A percentile compares a stretch with the other conserved stretches of the same genome.
Evolutionary conservation across 2,888 invertebrate genomes (phyloP).

Genomic region (Drosophila vallismaia): DNA sequence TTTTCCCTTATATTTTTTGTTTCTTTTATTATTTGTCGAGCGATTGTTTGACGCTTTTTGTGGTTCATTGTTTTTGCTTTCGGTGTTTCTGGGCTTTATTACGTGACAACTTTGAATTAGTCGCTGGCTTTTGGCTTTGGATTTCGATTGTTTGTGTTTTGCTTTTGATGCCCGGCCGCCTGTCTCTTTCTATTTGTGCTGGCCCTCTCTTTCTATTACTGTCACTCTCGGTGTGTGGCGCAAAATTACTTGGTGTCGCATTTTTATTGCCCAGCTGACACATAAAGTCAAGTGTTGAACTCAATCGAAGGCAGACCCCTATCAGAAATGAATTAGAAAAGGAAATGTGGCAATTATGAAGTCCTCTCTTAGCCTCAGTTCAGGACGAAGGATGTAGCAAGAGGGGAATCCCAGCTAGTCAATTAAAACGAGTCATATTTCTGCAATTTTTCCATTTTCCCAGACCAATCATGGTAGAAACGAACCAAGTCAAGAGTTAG

Average conservation of each 20-base stretch:
- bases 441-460: neutral
- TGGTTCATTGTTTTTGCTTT: conserved; percentile 48
- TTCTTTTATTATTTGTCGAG: conserved; percentile 57
- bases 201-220: neutral
- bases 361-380: neutral
- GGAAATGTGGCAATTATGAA: conserved; percentile 1
- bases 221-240: conserved; percentile 17
- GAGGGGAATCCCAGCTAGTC: neutral
- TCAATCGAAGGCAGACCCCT: conserved; percentile 23
- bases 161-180: conserved; percentile 25
- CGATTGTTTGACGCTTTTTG: conserved; percentile 60
- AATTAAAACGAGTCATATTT: neutral
- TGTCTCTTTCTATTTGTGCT: conserved; percentile 1
- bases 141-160: conserved; percentile 29
- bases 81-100: conserved; percentile 63
- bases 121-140: conserved; percentile 49
- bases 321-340: conserved; percentile 8
- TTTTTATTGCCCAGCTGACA: conserved; percentile 49
- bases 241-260: conserved; percentile 39
- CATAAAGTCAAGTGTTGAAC: conserved; percentile 42
- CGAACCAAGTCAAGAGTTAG: neutral
- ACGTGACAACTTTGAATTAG: conserved; percentile 75
- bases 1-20: conserved; percentile 19
- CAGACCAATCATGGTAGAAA: too few species aligned
- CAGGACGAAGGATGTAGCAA: neutral